A percentile compares a stretch with the other conserved stretches of the same genome.
These are phyloP conservation scores for Pardalotus punctatus DNA, from an alignment of 2,113 vertebrate genomes.

Conservation along the genomic window DNA sequence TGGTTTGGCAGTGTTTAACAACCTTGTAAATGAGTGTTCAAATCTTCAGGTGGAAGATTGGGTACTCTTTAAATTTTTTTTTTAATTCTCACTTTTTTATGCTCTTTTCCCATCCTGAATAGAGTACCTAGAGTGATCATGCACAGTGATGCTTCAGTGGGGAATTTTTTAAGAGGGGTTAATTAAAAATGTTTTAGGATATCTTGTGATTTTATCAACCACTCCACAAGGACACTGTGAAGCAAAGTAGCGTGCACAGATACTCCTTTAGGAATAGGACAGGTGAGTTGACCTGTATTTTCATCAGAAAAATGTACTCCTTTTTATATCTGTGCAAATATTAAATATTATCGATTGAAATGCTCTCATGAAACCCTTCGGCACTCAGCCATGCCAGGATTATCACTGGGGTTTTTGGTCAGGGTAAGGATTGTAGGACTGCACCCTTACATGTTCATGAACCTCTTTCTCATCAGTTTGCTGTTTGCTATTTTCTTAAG, in stretches of 20 bases:
- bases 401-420: neutral
- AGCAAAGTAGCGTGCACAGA: neutral
- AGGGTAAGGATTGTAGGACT: neutral
- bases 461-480: neutral
- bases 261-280: neutral
- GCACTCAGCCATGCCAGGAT: neutral
- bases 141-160: neutral
- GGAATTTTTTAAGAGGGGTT: neutral
- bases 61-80: neutral
- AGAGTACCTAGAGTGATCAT: neutral
- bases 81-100: neutral
- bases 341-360: neutral
- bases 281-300: neutral
- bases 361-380: neutral
- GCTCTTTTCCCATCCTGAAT: neutral
- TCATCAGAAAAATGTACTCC: neutral
- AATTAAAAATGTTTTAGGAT: neutral
- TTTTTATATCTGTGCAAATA: neutral
- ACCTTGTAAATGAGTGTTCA: neutral
- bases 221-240: neutral
- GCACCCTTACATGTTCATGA: accelerated
- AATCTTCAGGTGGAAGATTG: neutral
- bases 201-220: neutral
- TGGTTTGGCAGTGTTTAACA: constrained; percentile 44
- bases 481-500: neutral